Percentiles rank a stretch among this genome's conserved stretches.
Evolutionary conservation across 2,797 vertebrate genomes (phyloP).

Genomic region (Enteromius unitaeniatus): DNA sequence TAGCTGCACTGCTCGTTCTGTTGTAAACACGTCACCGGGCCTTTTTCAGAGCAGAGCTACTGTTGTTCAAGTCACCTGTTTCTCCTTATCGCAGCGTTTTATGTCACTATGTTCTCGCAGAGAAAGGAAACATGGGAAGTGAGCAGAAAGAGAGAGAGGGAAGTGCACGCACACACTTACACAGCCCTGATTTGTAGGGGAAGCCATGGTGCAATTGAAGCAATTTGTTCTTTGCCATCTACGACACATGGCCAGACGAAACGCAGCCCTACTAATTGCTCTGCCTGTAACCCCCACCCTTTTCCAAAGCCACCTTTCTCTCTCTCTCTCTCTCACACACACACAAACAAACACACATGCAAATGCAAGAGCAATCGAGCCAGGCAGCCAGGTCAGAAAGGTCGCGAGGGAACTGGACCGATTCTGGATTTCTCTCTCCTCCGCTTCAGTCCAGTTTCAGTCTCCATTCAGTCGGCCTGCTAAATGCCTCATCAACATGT

Average conservation of each 20-base stretch:
- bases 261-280: slow-evolving; percentile 54
- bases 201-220: slow-evolving; percentile 55
- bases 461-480: slow-evolving; percentile 71
- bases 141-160: slow-evolving; percentile 15
- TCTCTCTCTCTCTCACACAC: slow-evolving; percentile 4
- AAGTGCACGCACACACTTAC: slow-evolving; percentile 10
- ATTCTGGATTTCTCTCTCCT: slow-evolving; percentile 34
- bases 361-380: slow-evolving; percentile 35
- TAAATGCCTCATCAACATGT: slow-evolving; percentile 94
- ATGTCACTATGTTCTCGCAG: slow-evolving; percentile 6
- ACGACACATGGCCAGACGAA: slow-evolving; percentile 52
- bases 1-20: background rate
- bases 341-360: slow-evolving; percentile 35
- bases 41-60: slow-evolving; percentile 8
- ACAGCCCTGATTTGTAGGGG: slow-evolving; percentile 56
- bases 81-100: slow-evolving; percentile 17
- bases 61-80: slow-evolving; percentile 42
- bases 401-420: slow-evolving; percentile 49
- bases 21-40: slow-evolving; percentile 8
- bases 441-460: slow-evolving; percentile 48
- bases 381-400: slow-evolving; percentile 46
- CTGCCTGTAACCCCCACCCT: slow-evolving; percentile 42
- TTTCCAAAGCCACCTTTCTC: slow-evolving; percentile 10
- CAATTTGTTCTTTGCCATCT: slow-evolving; percentile 64
- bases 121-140: slow-evolving; percentile 19